These are phyloP conservation scores for Eledona agricola DNA, from an alignment of 2,888 invertebrate species.

Conservation along the genomic window DNA sequence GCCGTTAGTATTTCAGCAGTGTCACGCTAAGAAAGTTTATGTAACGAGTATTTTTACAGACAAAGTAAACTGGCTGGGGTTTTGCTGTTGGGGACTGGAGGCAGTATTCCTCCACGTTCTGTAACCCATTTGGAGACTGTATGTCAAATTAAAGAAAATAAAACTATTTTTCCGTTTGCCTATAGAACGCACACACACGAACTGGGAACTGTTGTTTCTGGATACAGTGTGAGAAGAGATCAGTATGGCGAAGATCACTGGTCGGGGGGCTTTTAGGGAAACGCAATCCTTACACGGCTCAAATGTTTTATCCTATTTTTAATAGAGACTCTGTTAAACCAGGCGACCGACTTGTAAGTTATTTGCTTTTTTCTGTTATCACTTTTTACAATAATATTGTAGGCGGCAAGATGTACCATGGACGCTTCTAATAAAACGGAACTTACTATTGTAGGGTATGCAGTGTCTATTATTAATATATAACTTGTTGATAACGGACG, in stretches of 20 bases:
- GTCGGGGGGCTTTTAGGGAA: conserved; percentile 87
- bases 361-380: too few relatives aligned
- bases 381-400: too few relatives aligned
- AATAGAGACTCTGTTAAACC: conserved; percentile 69
- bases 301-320: conserved; percentile 92
- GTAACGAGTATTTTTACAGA: too few relatives aligned
- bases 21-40: conserved; percentile 30
- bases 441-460: conserved; percentile 51
- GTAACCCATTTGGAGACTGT: conserved; percentile 91
- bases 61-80: conserved; percentile 91
- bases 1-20: conserved; percentile 68
- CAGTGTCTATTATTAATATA: too few relatives aligned
- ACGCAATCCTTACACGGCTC: conserved; percentile 85
- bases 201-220: conserved; percentile 82
- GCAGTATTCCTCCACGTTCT: conserved; percentile 74
- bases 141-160: conserved; percentile 81
- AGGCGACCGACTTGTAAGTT: conserved; percentile 84
- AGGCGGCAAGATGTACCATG: conserved; percentile 95
- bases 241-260: conserved; percentile 72
- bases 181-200: conserved; percentile 95
- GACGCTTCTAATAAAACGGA: conserved; percentile 46
- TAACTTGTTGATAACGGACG: too few relatives aligned
- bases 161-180: conserved; percentile 92
- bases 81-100: conserved; percentile 86
- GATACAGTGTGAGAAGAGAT: conserved; percentile 74